Evolutionary conservation across 2,888 invertebrate species (phyloP).

Genomic region (Hydroisotoma schaefferi): DNA sequence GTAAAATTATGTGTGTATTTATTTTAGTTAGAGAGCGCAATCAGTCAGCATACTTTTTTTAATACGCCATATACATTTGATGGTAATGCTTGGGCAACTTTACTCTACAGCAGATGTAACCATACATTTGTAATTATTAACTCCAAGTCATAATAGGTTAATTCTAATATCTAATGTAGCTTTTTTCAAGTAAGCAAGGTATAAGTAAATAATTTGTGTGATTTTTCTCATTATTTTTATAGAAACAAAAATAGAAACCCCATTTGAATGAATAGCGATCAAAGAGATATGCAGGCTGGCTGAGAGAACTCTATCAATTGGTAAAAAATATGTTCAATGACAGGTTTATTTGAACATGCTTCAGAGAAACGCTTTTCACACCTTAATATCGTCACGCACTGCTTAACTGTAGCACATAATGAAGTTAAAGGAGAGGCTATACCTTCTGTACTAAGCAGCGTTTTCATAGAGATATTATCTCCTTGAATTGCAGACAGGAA

Average conservation of each 20-base stretch:
- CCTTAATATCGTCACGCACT: conserved; percentile 13
- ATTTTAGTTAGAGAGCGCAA: too few relatives aligned
- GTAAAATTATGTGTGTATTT: background rate
- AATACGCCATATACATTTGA: too few relatives aligned
- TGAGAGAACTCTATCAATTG: conserved; percentile 11
- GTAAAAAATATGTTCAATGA: conserved; percentile 21
- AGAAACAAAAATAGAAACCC: too few relatives aligned
- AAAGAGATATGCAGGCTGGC: background rate
- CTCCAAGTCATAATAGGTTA: too few relatives aligned
- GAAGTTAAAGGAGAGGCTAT: background rate
- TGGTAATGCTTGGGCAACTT: background rate
- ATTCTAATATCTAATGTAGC: too few relatives aligned
- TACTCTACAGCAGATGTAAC: background rate
- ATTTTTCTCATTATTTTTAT: conserved; percentile 14
- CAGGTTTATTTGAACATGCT: conserved; percentile 22
- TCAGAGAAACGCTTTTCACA: conserved; percentile 25
- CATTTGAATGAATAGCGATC: too few relatives aligned
- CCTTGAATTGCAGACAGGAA: too few relatives aligned
- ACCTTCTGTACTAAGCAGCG: too few relatives aligned
- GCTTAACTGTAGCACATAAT: too few relatives aligned
- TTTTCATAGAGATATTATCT: too few relatives aligned
- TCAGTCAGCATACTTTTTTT: background rate
- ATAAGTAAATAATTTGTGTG: background rate
- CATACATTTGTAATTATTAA: background rate
- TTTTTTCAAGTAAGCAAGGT: background rate